These are phyloP conservation scores for Orthosia gothica DNA, from an alignment of 2,888 invertebrate genomes.

Conservation along the genomic window DNA sequence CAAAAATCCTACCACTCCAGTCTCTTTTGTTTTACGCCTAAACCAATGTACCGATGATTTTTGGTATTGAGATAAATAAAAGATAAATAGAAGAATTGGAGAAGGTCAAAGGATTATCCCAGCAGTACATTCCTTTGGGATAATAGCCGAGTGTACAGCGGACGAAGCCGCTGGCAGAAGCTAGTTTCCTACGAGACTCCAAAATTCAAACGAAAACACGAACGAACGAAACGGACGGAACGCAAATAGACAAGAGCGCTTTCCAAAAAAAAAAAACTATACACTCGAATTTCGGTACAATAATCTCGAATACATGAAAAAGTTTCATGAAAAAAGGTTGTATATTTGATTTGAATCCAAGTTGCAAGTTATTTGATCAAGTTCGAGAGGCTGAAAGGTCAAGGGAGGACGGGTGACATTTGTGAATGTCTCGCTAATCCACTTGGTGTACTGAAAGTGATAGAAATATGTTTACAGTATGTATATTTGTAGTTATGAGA, in stretches of 20 bases:
- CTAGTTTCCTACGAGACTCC: neutral
- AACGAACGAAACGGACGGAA: neutral
- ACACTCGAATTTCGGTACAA: neutral
- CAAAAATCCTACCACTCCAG: too few relatives aligned
- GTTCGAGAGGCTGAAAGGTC: conserved; percentile 41
- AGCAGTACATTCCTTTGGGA: too few relatives aligned
- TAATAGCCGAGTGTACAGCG: too few relatives aligned
- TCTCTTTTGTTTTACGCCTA: too few relatives aligned
- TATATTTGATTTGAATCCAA: conserved; percentile 17
- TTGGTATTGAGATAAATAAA: too few relatives aligned
- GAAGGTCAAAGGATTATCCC: too few relatives aligned
- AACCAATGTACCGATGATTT: too few relatives aligned
- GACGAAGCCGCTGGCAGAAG: too few relatives aligned
- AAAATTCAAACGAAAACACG: neutral
- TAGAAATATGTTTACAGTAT: conserved; percentile 8
- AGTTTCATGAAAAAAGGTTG: conserved; percentile 11
- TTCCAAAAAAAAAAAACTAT: neutral
- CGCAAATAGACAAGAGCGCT: neutral
- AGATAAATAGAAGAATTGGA: too few relatives aligned
- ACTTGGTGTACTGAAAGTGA: conserved; percentile 2
- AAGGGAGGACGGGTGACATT: conserved; percentile 17
- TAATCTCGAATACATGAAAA: neutral
- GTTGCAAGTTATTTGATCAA: conserved; percentile 34
- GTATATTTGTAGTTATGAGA: neutral
- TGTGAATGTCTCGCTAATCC: conserved; percentile 20